Evolutionary conservation across 2,113 vertebrate genomes (phyloP).

Genomic region (Zingel zingel): DNA sequence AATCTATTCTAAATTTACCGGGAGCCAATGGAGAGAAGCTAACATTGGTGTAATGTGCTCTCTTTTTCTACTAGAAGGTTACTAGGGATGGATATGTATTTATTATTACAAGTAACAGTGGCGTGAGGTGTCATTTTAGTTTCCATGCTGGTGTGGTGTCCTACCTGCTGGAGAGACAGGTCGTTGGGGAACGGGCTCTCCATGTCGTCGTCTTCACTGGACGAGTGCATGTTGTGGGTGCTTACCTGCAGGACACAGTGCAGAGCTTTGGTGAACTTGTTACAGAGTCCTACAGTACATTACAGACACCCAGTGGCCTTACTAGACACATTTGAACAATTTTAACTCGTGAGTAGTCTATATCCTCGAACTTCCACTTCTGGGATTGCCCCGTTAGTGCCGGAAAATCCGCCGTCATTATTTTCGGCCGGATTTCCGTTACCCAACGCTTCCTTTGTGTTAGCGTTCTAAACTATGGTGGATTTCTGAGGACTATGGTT

Average conservation of each 20-base stretch:
- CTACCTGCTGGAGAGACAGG: conserved; percentile 95
- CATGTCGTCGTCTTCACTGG: conserved; percentile 95
- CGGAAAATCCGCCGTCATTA: too few species aligned
- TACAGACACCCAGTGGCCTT: not conserved
- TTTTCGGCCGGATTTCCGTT: too few species aligned
- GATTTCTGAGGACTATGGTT: too few species aligned
- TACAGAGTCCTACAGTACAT: not conserved
- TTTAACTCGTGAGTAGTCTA: too few species aligned
- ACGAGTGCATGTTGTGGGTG: conserved; percentile 96
- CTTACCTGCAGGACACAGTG: conserved; percentile 86
- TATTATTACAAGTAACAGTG: not conserved
- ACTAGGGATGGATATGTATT: too few species aligned
- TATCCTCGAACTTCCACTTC: too few species aligned
- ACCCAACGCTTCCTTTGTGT: too few species aligned
- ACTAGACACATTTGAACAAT: not conserved
- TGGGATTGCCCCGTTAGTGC: too few species aligned
- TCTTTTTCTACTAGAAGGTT: too few species aligned
- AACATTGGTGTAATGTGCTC: too few species aligned
- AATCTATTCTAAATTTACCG: too few species aligned
- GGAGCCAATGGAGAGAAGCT: too few species aligned
- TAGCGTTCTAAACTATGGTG: fast-evolving
- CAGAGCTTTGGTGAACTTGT: not conserved
- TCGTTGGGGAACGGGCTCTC: conserved; percentile 94
- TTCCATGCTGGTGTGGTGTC: not conserved
- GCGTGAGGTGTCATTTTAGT: not conserved